Conservation (phyloP, 1,140 invertebrate genomes). For the Bradynema listronoti region DNA sequence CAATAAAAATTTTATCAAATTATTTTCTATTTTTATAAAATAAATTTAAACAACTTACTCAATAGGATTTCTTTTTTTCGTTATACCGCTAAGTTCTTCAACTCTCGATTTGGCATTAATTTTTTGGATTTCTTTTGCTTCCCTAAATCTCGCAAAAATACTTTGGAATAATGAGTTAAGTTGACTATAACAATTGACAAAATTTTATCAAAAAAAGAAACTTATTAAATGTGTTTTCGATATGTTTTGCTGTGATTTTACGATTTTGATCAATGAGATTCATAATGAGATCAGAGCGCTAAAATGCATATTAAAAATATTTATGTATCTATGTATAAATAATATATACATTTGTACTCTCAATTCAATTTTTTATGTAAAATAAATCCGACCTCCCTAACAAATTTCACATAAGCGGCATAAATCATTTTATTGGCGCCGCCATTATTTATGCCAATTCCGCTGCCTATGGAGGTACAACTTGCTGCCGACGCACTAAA, state of each 20-base stretch:
- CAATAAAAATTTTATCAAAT: neutral
- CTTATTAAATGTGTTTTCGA: constrained; percentile 34
- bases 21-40: too few relatives aligned
- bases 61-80: constrained; percentile 34
- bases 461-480: too few relatives aligned
- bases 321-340: too few relatives aligned
- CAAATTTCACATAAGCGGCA: constrained; percentile 8
- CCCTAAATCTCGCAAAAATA: constrained; percentile 13
- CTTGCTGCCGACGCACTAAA: too few relatives aligned
- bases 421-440: neutral
- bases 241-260: constrained; percentile 20
- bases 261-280: constrained; percentile 20
- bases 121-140: constrained; percentile 43
- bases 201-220: neutral
- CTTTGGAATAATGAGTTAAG: neutral
- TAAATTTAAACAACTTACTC: constrained; percentile 23
- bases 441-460: neutral
- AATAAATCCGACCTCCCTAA: constrained; percentile 17
- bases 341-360: too few relatives aligned
- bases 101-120: constrained; percentile 35
- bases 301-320: neutral
- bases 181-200: neutral
- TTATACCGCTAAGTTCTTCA: constrained; percentile 38
- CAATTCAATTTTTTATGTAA: too few relatives aligned
- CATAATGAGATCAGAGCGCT: constrained; percentile 17